Base-by-base conservation (phyloP, 2,888 invertebrate genomes). In the Agapostemon virescens region DNA sequence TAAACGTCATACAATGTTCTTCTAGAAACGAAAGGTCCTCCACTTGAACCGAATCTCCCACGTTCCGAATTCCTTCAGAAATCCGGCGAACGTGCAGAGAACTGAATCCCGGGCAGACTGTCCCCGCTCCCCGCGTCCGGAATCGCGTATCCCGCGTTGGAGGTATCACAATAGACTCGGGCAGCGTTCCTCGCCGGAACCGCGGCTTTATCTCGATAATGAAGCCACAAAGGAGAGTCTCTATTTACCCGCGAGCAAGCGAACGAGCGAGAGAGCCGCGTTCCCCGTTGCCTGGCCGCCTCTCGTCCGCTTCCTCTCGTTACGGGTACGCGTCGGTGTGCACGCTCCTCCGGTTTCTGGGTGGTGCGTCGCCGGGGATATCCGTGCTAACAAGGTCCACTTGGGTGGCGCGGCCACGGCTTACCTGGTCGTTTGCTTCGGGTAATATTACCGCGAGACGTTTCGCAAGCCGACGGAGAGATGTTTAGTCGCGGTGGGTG, bases 301-400 rank as follows among this genome's bases (percentile, higher is more conserved):
- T 26, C 36, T 3, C 69, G n/a, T 20, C 71, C 76, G 67, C 75
- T 55, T 61, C 74, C 63, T 77, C 82, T 79, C 82, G 79, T 78
- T 88, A 77, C 80, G 77, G n/a, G 70, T 74, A 79, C 74, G 82
- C 84, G 69, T 79, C 79, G 68, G 81, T 74, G 72, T 77, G 71
- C 80, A 76, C 64, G 69, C 88, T 87, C 85, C 87, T 88, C 88
- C 79, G 82, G 89, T 90, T 90, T 90, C 90, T 90, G 89, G 89
- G 90, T 90, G 90, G 90, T 88, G 86, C 80, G 82, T 84, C 84
- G 69, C 33, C 83, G 77, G 42, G 84, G 84, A 87, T 90, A 88
- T 85, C 86, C 88, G 84, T 84, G 88, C 90, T 91, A 91, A 91
- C 91, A 90, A 91, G 91, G 88, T 90, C 90, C 90, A 90, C 91